phyloP scores from a whole-genome alignment of 2,797 vertebrate species.

The Argyrosomus regius region DNA sequence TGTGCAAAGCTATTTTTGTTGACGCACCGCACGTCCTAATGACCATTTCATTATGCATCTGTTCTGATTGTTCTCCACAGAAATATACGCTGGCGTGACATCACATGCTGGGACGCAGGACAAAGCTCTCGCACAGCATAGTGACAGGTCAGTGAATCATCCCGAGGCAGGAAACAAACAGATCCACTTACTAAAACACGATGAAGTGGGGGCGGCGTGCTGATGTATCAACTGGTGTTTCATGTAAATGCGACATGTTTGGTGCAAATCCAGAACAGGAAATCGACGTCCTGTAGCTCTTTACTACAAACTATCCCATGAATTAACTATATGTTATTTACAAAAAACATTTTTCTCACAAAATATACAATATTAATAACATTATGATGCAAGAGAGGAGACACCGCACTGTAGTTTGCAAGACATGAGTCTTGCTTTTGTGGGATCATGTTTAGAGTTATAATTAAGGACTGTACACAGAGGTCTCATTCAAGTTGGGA shows the following conservation, averaged over 20 bases:
- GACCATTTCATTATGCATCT: not conserved
- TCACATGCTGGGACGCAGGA: slow-evolving; percentile 13
- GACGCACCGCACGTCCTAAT: not conserved
- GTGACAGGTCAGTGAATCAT: slow-evolving; percentile 40
- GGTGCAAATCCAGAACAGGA: slow-evolving; percentile 28
- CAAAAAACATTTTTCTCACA: not conserved
- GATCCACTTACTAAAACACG: slow-evolving; percentile 2
- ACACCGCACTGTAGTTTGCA: not conserved
- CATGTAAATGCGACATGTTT: slow-evolving; percentile 8
- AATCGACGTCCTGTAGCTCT: not conserved
- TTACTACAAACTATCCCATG: not conserved
- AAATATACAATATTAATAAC: not conserved
- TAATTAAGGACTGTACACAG: not conserved
- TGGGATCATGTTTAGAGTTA: not conserved
- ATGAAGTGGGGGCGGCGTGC: not conserved
- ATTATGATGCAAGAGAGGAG: not conserved
- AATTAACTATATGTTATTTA: not conserved
- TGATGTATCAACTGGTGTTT: slow-evolving; percentile 21
- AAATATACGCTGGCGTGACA: slow-evolving; percentile 2
- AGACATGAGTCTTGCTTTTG: not conserved
- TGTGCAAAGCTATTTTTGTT: not conserved
- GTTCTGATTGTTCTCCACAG: not conserved
- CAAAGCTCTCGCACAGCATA: slow-evolving; percentile 1
- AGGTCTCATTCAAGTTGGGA: not conserved
- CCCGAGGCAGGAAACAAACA: slow-evolving; percentile 22